These are phyloP conservation scores for Polydrusus cervinus DNA, from an alignment of 2,888 invertebrate species.

Conservation along the genomic window DNA sequence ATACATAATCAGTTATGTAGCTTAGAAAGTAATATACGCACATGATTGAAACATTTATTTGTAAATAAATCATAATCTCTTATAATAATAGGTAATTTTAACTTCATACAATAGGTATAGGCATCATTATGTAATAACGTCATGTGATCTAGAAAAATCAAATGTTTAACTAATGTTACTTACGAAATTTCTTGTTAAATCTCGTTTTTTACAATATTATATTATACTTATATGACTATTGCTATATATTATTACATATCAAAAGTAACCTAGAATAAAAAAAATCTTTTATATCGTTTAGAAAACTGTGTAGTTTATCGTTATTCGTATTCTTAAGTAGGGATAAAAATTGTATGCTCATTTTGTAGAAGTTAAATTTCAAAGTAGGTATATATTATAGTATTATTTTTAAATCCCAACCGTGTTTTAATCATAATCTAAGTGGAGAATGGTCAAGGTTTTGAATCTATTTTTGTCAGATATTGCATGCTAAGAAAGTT, in stretches of 20 bases:
- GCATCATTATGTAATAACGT: conserved; percentile 36
- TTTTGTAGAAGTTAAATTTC: conserved; percentile 46
- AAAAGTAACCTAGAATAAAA: conserved; percentile 9
- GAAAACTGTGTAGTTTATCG: conserved; percentile 37
- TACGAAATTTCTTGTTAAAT: conserved; percentile 21
- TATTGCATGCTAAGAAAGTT: not conserved
- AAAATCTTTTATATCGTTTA: conserved; percentile 17
- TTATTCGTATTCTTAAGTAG: conserved; percentile 45
- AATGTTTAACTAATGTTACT: conserved; percentile 28
- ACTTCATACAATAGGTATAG: conserved; percentile 13
- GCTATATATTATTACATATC: conserved; percentile 11
- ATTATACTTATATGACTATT: conserved; percentile 20
- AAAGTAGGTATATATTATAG: conserved; percentile 36
- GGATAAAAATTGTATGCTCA: conserved; percentile 53
- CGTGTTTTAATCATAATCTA: conserved; percentile 10
- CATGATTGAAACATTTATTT: conserved; percentile 10
- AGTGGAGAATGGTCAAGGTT: not conserved
- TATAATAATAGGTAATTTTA: conserved; percentile 16
- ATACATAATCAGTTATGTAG: conserved; percentile 13
- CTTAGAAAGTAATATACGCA: not conserved
- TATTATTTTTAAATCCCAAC: conserved; percentile 25
- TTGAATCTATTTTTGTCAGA: not conserved
- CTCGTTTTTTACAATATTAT: conserved; percentile 9
- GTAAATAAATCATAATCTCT: conserved; percentile 6
- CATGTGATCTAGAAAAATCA: conserved; percentile 52